phyloP scores from a whole-genome alignment of 1,140 invertebrate species.

The Lucilia cuprina region DNA sequence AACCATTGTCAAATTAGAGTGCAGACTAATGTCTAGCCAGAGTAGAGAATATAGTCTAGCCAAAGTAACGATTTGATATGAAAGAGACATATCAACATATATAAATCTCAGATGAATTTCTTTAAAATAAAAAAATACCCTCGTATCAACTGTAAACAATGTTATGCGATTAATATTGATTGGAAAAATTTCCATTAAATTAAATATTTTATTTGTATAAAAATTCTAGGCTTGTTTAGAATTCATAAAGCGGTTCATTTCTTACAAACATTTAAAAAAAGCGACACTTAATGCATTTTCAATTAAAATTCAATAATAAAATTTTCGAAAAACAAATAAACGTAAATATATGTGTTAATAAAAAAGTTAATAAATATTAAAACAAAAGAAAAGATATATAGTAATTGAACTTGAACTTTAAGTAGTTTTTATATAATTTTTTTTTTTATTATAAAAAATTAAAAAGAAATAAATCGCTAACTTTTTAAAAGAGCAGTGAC shows the following conservation, averaged over 20 bases:
- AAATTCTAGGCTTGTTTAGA: constrained; percentile 1
- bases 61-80: too few relatives aligned
- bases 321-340: background rate
- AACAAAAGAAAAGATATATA: background rate
- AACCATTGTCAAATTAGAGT: too few relatives aligned
- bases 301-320: background rate
- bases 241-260: constrained; percentile 7
- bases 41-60: too few relatives aligned
- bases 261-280: background rate
- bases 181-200: background rate
- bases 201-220: background rate
- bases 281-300: background rate
- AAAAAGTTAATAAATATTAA: background rate
- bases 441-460: background rate
- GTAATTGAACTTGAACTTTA: constrained; percentile 9
- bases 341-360: background rate
- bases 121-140: too few relatives aligned
- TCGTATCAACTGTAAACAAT: too few relatives aligned
- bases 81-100: too few relatives aligned
- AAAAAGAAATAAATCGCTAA: background rate
- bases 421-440: background rate
- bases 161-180: background rate
- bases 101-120: too few relatives aligned
- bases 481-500: background rate
- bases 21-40: too few relatives aligned